phyloP scores from a whole-genome alignment of 2,888 invertebrate species.

The Saturnia japonica region DNA sequence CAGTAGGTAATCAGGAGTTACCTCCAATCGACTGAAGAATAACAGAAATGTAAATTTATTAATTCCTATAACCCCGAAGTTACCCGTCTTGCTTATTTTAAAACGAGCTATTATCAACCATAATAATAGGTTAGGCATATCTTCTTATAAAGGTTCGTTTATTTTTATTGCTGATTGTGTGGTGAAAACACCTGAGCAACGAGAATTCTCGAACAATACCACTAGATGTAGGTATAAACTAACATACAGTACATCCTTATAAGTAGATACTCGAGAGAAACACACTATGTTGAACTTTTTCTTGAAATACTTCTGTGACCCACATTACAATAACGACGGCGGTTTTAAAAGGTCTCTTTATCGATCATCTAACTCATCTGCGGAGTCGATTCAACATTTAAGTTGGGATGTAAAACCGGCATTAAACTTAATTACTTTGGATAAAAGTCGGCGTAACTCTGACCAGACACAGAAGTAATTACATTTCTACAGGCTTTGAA shows the following conservation, averaged over 20 bases:
- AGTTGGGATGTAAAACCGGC: conserved; percentile 65
- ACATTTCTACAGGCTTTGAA: conserved; percentile 78
- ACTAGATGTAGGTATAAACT: conserved; percentile 32
- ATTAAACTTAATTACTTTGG: conserved; percentile 74
- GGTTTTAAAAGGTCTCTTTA: conserved; percentile 19
- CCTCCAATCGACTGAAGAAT: conserved; percentile 5
- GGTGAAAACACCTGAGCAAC: conserved; percentile 66
- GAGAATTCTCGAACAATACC: conserved; percentile 43
- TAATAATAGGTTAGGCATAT: conserved; percentile 51
- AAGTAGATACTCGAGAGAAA: background rate
- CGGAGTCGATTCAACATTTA: conserved; percentile 49
- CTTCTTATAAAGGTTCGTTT: conserved; percentile 58
- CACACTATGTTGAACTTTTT: conserved; percentile 12
- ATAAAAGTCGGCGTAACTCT: conserved; percentile 71
- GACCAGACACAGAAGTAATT: conserved; percentile 74
- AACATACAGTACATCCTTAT: background rate
- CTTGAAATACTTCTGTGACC: conserved; percentile 18
- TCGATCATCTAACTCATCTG: conserved; percentile 32
- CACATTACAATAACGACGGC: conserved; percentile 21
- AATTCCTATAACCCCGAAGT: conserved; percentile 12
- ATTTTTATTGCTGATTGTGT: conserved; percentile 76
- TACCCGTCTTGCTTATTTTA: conserved; percentile 29
- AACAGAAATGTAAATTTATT: background rate
- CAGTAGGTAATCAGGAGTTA: background rate
- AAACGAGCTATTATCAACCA: conserved; percentile 45